Percentiles rank a stretch among this genome's conserved stretches.
Conservation (phyloP, 1,140 invertebrate genomes). For the Acromyrmex charruanus region DNA sequence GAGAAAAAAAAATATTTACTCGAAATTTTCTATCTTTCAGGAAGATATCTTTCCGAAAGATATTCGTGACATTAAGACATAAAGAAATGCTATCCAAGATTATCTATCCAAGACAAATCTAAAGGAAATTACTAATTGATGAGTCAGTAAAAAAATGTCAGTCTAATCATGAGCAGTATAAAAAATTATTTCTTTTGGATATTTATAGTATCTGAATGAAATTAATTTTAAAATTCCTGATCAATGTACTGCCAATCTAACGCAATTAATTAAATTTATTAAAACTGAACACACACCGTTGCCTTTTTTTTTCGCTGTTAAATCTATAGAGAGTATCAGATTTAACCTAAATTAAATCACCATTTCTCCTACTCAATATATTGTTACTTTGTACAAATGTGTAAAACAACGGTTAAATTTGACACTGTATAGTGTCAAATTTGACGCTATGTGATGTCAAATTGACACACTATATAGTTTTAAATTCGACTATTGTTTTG, state of each 20-base stretch:
- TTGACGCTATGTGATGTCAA: too few relatives aligned
- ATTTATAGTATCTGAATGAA: slow-evolving; percentile 2
- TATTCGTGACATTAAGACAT: background rate
- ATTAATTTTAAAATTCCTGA: background rate
- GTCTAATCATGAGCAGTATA: background rate
- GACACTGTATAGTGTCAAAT: too few relatives aligned
- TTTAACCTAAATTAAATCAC: too few relatives aligned
- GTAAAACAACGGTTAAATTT: too few relatives aligned
- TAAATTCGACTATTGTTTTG: too few relatives aligned
- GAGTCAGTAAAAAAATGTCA: background rate
- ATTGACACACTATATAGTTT: too few relatives aligned
- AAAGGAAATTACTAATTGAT: background rate
- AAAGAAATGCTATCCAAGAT: background rate
- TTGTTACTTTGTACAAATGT: too few relatives aligned
- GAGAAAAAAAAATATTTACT: background rate
- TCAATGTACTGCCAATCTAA: background rate
- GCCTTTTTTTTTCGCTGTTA: background rate
- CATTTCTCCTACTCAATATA: too few relatives aligned
- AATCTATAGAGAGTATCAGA: too few relatives aligned
- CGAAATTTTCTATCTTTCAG: background rate
- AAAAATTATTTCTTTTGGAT: background rate
- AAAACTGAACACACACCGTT: background rate
- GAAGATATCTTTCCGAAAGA: background rate
- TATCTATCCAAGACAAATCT: background rate
- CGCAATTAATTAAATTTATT: slow-evolving; percentile 43